phyloP scores from a whole-genome alignment of 2,113 vertebrate species.

The Ptilorrhoa leucosticta region DNA sequence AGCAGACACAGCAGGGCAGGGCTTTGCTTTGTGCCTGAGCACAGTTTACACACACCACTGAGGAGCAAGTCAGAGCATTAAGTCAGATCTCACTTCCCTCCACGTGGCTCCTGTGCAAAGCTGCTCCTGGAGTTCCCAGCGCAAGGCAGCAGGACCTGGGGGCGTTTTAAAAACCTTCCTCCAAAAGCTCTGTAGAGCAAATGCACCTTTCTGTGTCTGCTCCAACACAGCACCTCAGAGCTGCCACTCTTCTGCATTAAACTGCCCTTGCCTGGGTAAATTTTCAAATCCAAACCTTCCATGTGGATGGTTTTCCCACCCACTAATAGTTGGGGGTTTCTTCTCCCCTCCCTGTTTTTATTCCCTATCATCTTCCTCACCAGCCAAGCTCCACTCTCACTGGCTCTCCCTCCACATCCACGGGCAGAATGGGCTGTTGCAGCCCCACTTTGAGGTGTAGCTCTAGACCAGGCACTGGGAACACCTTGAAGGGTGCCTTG shows the following conservation, averaged over 20 bases:
- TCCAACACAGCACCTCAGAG: neutral
- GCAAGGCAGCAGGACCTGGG: neutral
- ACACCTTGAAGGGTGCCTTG: neutral
- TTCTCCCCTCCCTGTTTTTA: neutral
- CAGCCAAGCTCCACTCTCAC: neutral
- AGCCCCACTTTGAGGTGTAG: rapidly evolving
- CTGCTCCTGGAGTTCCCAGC: neutral
- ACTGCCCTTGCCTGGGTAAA: neutral
- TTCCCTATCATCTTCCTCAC: neutral
- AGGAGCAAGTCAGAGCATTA: neutral
- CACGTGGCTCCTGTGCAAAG: neutral
- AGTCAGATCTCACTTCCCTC: rapidly evolving
- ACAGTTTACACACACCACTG: neutral
- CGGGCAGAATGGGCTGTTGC: rapidly evolving
- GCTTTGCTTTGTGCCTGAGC: neutral
- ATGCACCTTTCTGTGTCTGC: neutral
- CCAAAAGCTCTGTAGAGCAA: neutral
- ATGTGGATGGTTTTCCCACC: neutral
- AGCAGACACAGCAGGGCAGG: too few species aligned
- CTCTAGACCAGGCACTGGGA: rapidly evolving
- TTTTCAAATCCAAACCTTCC: neutral
- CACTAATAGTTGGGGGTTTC: rapidly evolving
- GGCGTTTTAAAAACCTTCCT: neutral
- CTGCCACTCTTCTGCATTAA: neutral
- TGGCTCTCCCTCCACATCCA: neutral